Base-by-base conservation (phyloP, 2,888 invertebrate genomes). In the Melipona bicolor region DNA sequence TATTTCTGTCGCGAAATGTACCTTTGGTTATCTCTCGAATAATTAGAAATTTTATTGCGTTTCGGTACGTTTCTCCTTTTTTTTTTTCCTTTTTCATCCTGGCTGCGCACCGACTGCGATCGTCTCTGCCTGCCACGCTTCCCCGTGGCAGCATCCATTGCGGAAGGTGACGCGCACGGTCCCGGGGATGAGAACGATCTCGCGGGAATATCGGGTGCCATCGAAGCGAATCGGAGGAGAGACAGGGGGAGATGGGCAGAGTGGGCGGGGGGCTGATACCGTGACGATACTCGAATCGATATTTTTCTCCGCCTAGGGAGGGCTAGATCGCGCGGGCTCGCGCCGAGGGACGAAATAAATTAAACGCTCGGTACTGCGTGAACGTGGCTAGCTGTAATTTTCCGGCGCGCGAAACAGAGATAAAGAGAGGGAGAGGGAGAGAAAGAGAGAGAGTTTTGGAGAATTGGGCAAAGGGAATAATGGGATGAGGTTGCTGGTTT, bases 171-270 rank as follows among this genome's bases (percentile, higher is more conserved):
- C 67, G 73, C 56, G 81, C 27, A 32, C 36, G 32, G 64, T 75
- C 73, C 77, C 36, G 75, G 84, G 88, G 80, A 79, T 70, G 86
- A 72, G 85, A 84, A 65, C 65, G 87, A 79, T 87, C 90, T 82
- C 88, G 81, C 68, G 90, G 84, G 89, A 89, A 88, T 88, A 89
- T 89, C 87, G 85, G 78, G 71, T 82, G 73, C 83, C 85, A 88
- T 89, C 90, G 87, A 87, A 88, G 88, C 87, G 88, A 75, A 85
- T 80, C 84, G 65, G 73, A 54, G 50, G 24, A 62, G 78, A 79
- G 76, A 69, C 70, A 70, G 73, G 64, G 43, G 43, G 9, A 11
- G 11, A 43, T 43, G 43, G 3, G 32, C 32, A 32, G 4, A 32
- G 32, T 2, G 9, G 43, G 43, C 1, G 43, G 36, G 9, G 49